These are phyloP conservation scores for Threskiornis aethiopicus DNA, from an alignment of 2,797 vertebrate genomes.

Conservation along the genomic window DNA sequence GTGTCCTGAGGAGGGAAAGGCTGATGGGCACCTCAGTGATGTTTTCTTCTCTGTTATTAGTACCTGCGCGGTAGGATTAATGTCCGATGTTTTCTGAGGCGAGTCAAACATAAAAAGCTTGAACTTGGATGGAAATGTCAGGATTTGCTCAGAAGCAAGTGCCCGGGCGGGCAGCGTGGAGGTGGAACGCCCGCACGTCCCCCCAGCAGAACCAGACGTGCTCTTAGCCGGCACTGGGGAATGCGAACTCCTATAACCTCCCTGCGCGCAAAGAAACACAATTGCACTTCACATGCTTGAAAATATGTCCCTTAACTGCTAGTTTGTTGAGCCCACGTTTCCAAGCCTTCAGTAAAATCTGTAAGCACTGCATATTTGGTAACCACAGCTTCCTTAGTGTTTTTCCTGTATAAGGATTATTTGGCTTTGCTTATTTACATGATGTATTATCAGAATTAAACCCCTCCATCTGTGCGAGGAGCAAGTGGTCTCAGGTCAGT, in stretches of 20 bases:
- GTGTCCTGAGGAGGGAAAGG: slow-evolving; percentile 15
- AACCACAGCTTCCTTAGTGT: neutral
- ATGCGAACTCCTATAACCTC: neutral
- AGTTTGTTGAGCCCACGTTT: neutral
- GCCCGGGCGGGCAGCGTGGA: neutral
- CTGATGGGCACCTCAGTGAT: neutral
- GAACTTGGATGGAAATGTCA: neutral
- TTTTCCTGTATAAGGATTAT: neutral
- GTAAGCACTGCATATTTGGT: neutral
- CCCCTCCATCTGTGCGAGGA: neutral
- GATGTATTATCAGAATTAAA: neutral
- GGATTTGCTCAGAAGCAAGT: neutral
- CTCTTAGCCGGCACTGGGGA: neutral
- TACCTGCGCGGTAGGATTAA: neutral
- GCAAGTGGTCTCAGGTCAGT: neutral
- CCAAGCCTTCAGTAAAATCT: neutral
- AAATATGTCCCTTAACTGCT: neutral
- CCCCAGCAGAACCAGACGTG: neutral
- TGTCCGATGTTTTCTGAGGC: neutral
- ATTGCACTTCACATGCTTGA: neutral
- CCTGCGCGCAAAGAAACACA: neutral
- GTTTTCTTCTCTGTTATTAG: slow-evolving; percentile 23
- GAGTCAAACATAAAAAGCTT: neutral
- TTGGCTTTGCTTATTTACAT: neutral
- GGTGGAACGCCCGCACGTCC: neutral